Evolutionary conservation across 2,113 vertebrate genomes (phyloP).

Genomic region (Axis porcinus): DNA sequence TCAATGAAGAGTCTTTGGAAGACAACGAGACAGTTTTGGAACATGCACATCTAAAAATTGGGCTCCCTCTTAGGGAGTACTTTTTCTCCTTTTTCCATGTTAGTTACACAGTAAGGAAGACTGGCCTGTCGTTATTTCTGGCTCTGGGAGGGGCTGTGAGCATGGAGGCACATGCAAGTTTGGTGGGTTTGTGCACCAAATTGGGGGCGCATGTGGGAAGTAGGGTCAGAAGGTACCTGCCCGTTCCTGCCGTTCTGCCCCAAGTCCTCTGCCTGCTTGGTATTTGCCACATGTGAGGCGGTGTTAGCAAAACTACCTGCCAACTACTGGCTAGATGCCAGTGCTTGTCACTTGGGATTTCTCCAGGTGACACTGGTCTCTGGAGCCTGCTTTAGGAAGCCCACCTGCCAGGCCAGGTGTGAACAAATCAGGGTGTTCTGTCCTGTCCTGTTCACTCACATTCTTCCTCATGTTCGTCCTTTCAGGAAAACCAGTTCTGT

Average conservation of each 20-base stretch:
- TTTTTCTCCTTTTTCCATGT: background rate
- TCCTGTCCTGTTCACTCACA: background rate
- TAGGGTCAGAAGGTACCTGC: background rate
- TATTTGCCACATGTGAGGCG: background rate
- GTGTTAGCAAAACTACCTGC: background rate
- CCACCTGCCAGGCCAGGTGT: background rate
- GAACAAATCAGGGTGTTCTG: background rate
- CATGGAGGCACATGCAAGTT: background rate
- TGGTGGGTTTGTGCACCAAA: background rate
- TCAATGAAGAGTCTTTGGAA: background rate
- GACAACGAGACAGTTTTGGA: background rate
- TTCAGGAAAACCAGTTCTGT: conserved; percentile 66
- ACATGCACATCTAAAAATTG: background rate
- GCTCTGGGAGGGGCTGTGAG: background rate
- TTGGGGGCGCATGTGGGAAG: rapidly evolving
- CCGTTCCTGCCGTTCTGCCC: rapidly evolving
- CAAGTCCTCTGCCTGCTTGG: background rate
- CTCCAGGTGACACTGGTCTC: background rate
- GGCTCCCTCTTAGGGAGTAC: background rate
- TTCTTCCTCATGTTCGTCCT: background rate
- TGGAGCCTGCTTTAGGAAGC: background rate
- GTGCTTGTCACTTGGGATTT: background rate
- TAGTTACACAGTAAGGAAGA: background rate
- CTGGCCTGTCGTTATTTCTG: background rate
- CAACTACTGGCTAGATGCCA: background rate